Base-by-base conservation (phyloP, 2,797 vertebrate species). In the Rhinatrema bivittatum region DNA sequence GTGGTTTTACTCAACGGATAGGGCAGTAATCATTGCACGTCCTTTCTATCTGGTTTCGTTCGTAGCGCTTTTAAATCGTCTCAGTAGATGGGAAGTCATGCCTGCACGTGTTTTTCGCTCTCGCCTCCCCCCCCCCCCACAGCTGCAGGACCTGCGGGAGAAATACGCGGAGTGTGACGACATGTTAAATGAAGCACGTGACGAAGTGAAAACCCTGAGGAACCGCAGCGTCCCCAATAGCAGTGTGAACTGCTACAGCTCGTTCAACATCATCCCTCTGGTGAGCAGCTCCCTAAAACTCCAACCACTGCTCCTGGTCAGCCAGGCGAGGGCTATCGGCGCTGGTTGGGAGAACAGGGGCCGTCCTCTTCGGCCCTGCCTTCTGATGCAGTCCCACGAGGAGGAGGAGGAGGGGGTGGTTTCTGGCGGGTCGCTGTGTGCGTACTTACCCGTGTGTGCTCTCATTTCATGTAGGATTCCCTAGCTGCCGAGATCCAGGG, bases 401-500 rank as follows among this genome's bases (percentile, higher is more conserved):
- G 14, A n/a, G n/a, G 25, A 4, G 4, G 2, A 16, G 5, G 3
- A 0, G 4, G 13, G 10, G 15, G 13, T 9, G 2, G 3, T 16
- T n/a, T n/a, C 25, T 9, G 9, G 2, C 2, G 10, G 14, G 14
- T 17, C 5, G 1, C 10, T 4, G 17, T 11, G 7, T 16, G 7
- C n/a, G 10, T 10, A 28, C 16, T 25, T 8, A 9, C 5, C 30
- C 6, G 1, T 9, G 49, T 40, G 36, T n/a, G n/a, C n/a, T n/a
- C n/a, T n/a, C n/a, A n/a, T 26, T 15, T 14, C 17, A 31, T 42
- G 9, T 65, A 78, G 60, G 87, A 91, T 72, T 88, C 87, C 0
- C 71, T 94, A 62, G 88, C 87, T 1, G 87, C 90, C 3, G 91
- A 95, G 75, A 91, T 91, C 34, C 93, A 92, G 46, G 86, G 78